Evolutionary conservation across 1,140 invertebrate species (phyloP), one percentile per base, ranked within the genome.

Genomic region (Drosophila oshimai): DNA sequence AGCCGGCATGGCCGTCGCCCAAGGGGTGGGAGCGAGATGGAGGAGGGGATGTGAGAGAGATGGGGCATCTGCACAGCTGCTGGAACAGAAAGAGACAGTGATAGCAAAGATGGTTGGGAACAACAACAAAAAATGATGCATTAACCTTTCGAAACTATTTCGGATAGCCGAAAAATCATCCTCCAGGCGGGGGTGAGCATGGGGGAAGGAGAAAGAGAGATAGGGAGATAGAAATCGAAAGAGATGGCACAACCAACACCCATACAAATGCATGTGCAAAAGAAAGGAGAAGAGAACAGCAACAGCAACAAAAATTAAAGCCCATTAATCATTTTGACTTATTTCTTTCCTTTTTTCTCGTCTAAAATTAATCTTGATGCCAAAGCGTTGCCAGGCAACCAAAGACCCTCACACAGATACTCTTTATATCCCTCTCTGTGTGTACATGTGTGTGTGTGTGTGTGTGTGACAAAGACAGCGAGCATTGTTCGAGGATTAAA

Each of bases 291-390:
- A 37, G 60, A 39, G 22, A 51, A 20, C 31, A 49, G 28, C 58
- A 50, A 65, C 49, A 65, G 72, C 31, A 74, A 87, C 80, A 87
- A 87, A 87, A 87, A 87, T 81, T 88, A 88, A 87, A 54, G 69
- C 46, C 87, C 87, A 89, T 89, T 89, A 89, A 89, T 89, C 87
- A 89, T 89, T 74, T 89, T 89, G 87, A 89, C 87, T 88, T 87
- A 88, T 87, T 89, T 83, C 75, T 80, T 89, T 89, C 71, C 86
- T 86, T 81, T 89, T 70, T 55, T 71, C 78, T 89, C 80, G 76
- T 87, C 80, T 89, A 83, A 89, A 89, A 89, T 89, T 89, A 89
- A 89, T 89, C 77, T 89, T 89, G 86, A 81, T 86, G 81, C 77
- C 73, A 76, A 79, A 67, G 57, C 55, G 65, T 71, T 77, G 73